Conservation (phyloP, 92 coral and sea anemone species). For the Ricordea florida region DNA sequence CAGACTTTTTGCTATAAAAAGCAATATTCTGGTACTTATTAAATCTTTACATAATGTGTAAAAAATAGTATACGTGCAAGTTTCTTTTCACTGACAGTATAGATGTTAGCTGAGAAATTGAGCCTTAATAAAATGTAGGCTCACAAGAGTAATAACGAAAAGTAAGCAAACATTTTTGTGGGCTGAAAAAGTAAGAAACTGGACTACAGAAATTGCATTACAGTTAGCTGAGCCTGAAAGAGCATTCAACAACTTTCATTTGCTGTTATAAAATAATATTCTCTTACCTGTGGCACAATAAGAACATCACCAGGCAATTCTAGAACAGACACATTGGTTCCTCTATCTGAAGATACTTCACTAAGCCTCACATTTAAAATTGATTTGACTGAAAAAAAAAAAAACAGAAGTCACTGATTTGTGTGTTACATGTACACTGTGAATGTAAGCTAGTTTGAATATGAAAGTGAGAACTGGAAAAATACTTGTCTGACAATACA, state of each 20-base stretch:
- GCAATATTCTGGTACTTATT: background rate
- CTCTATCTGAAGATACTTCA: conserved; percentile 19
- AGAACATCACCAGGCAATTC: conserved; percentile 87
- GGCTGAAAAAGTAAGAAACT: no score
- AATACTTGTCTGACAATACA: no score
- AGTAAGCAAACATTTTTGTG: background rate
- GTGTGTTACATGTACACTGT: no score
- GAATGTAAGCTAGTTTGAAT: no score
- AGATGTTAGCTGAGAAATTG: background rate
- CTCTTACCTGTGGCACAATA: conserved; percentile 84
- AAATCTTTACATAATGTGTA: no score
- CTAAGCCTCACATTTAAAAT: conserved; percentile 68
- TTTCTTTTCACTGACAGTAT: background rate
- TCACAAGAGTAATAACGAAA: background rate
- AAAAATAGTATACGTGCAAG: no score
- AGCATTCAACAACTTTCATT: background rate
- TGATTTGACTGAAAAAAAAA: conserved; percentile 51
- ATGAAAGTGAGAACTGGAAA: no score
- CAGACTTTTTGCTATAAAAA: background rate
- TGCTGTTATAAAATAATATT: background rate
- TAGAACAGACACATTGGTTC: conserved; percentile 65
- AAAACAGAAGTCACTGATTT: no score
- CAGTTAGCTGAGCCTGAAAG: background rate
- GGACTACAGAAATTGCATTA: no score
- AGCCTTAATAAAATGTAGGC: no score